Conservation (phyloP, 2,113 vertebrate species). For the Cromileptes altivelis region DNA sequence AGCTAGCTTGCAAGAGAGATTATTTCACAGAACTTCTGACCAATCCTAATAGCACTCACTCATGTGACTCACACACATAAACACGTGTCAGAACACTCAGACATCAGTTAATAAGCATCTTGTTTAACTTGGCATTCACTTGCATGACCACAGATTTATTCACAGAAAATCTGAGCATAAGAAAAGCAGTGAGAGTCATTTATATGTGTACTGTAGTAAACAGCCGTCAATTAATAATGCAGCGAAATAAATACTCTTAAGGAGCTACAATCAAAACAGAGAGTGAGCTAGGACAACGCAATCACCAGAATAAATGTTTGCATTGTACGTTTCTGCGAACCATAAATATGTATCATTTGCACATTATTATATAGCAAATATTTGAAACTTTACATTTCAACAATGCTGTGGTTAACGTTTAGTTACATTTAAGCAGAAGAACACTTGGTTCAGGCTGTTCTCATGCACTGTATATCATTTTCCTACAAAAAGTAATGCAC, state of each 20-base stretch:
- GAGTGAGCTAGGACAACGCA: background rate
- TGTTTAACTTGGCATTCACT: background rate
- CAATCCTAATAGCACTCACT: background rate
- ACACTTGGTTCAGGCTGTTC: no score
- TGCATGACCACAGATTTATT: background rate
- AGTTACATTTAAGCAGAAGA: no score
- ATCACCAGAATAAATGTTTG: no score
- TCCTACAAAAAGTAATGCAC: no score
- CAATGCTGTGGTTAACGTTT: no score
- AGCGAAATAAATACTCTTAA: background rate
- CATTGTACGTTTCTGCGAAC: no score
- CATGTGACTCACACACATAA: background rate
- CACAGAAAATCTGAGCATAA: background rate
- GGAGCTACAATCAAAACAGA: background rate
- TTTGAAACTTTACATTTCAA: no score
- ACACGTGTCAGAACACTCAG: constrained; percentile 4
- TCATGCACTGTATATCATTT: no score
- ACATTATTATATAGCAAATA: no score
- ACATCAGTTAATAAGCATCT: constrained; percentile 1
- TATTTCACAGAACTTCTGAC: background rate
- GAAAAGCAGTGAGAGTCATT: background rate
- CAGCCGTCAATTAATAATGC: constrained; percentile 1
- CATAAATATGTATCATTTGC: no score
- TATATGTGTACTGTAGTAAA: background rate
- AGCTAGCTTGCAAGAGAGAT: background rate